Evolutionary conservation across 2,888 invertebrate genomes (phyloP).

Genomic region (Capitulum mitella): DNA sequence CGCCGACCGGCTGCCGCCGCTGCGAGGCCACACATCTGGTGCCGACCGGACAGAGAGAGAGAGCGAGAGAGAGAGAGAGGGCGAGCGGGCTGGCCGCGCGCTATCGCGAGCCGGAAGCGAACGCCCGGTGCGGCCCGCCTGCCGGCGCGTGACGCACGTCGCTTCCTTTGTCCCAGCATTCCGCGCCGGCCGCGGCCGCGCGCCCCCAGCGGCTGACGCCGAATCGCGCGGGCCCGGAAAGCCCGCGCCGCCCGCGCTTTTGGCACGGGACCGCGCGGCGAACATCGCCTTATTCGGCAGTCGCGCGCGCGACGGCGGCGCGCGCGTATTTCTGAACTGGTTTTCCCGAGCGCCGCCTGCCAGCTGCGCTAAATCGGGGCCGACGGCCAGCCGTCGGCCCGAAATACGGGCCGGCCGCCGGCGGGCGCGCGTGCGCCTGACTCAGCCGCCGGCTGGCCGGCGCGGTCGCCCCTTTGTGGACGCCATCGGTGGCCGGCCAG

Average conservation of each 20-base stretch:
- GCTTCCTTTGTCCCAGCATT: no score
- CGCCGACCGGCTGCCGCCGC: not conserved
- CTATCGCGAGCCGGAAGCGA: no score
- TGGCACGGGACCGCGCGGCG: conserved; percentile 21
- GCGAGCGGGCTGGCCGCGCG: not conserved
- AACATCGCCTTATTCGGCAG: conserved; percentile 18
- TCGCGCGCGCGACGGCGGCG: conserved; percentile 1
- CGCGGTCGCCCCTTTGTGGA: no score
- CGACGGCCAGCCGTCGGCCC: conserved; percentile 24
- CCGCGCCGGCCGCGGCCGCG: no score
- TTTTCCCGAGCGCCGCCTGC: not conserved
- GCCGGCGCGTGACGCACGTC: no score
- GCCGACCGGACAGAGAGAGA: not conserved
- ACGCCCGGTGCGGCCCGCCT: no score
- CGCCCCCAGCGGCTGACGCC: not conserved
- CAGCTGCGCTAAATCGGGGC: conserved; percentile 26
- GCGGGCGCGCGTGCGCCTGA: not conserved
- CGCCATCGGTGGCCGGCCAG: no score
- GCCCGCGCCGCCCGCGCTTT: not conserved
- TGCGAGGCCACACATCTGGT: not conserved
- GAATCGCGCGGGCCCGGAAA: not conserved
- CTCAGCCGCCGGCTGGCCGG: no score
- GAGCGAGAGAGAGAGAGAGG: not conserved
- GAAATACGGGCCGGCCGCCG: conserved; percentile 26
- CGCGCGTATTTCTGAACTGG: conserved; percentile 8